Conservation (phyloP, 2,797 vertebrate species). For the Brotula barbata region DNA sequence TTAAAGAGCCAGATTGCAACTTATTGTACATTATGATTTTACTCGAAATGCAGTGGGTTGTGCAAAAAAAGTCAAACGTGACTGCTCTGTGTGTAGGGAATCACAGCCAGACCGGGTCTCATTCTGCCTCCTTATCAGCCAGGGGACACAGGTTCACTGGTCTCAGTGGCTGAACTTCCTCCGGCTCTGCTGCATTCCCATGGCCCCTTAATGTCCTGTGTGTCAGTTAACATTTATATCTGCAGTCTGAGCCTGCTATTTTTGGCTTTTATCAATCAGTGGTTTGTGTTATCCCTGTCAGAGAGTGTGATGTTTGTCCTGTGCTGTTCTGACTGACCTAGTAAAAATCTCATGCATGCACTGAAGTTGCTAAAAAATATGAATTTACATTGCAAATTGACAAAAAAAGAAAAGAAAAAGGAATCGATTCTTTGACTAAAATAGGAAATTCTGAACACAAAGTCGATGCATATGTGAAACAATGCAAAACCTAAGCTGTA, state of each 20-base stretch:
- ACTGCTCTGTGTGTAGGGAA: slow-evolving; percentile 21
- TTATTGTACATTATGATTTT: slow-evolving; percentile 39
- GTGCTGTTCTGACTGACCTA: slow-evolving; percentile 13
- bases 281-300: slow-evolving; percentile 30
- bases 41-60: slow-evolving; percentile 23
- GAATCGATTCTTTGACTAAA: background rate
- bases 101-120: slow-evolving; percentile 29
- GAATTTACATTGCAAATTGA: background rate
- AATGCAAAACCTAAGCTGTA: no score
- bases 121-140: slow-evolving; percentile 52
- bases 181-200: slow-evolving; percentile 34
- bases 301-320: slow-evolving; percentile 25
- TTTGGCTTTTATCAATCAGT: slow-evolving; percentile 45
- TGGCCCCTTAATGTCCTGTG: slow-evolving; percentile 5
- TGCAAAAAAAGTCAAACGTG: slow-evolving; percentile 28
- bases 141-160: slow-evolving; percentile 25
- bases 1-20: slow-evolving; percentile 48
- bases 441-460: background rate
- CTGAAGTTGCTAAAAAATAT: no score
- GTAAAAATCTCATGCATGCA: background rate
- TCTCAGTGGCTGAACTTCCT: slow-evolving; percentile 51
- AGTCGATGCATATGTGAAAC: background rate
- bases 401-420: background rate
- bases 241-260: slow-evolving; percentile 47
- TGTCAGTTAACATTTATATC: slow-evolving; percentile 32